Conservation (phyloP, 2,797 vertebrate genomes). For the Pygocentrus nattereri region DNA sequence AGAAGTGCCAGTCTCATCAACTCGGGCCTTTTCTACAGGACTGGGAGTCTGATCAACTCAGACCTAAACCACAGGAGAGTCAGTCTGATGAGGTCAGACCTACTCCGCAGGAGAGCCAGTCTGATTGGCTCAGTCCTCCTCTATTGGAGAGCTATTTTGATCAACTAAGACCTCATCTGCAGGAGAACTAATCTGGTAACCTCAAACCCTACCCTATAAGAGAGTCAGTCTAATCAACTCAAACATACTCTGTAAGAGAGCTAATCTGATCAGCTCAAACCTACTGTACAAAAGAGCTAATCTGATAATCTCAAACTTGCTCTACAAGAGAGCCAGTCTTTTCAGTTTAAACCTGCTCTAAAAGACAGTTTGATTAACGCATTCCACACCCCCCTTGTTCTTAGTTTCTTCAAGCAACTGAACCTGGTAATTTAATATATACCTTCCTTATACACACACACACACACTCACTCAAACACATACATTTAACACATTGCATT, state of each 20-base stretch:
- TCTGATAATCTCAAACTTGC: not conserved
- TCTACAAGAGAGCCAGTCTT: not conserved
- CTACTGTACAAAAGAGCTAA: not conserved
- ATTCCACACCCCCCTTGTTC: not conserved
- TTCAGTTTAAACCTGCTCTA: not conserved
- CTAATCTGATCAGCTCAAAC: not conserved
- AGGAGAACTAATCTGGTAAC: not conserved
- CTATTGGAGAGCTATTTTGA: too few species aligned
- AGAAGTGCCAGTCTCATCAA: not conserved
- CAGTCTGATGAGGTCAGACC: not conserved
- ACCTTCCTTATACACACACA: not conserved
- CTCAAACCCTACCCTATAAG: not conserved
- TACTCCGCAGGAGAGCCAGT: not conserved
- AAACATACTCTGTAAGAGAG: not conserved
- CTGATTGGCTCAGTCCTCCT: not conserved
- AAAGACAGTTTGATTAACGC: not conserved
- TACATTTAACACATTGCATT: not conserved
- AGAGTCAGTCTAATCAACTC: not conserved
- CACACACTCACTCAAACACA: not conserved
- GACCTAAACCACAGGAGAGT: not conserved
- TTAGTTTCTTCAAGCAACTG: slow-evolving; percentile 12
- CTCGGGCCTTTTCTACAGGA: not conserved
- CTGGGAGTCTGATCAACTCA: not conserved
- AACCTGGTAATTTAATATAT: slow-evolving; percentile 39
- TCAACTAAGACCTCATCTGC: too few species aligned